Evolutionary conservation across 1,140 invertebrate species (phyloP), one percentile per base, ranked within the genome.

Genomic region (Hestina assimilis): DNA sequence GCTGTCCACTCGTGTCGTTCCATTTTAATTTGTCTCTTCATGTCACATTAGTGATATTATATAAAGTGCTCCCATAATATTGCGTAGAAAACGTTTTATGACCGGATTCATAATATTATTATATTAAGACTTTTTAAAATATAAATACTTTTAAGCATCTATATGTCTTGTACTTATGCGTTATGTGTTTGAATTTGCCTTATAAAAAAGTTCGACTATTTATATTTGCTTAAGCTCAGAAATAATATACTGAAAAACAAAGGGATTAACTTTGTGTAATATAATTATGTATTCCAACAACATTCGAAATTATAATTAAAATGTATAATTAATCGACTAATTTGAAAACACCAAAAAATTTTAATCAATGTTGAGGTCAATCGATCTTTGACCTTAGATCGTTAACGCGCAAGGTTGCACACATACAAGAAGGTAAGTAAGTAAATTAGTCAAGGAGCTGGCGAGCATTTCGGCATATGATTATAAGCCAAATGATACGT

Each of bases 361-460:
- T 14, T 33, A 33, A 12, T 33, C 29, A 33, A 1, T 20, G 6
- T 40, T 15, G 29, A 20, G 8, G 29, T 48, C 12, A 48, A 33
- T 35, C 31, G 31, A 33, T 35, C 29, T 35, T 35, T 17, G 38
- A 52, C 38, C 38, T 52, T 52, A 38, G 24, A 28, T 15, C 38
- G 38, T n/a, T 26, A 41, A 17, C 24, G 23, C 33, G 15, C 17
- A 42, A 52, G 38, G 38, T 29, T 38, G 42, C 21, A 8, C 35
- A 52, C 24, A 42, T 21, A 14, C 40, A 41, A 29, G 46, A 35
- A 47, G 45, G 28, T 48, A 48, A 48, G 46, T 42, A 21, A 42
- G 19, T 42, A 23, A n/a, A n/a, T n/a, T n/a, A n/a, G n/a, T n/a
- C n/a, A n/a, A n/a, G n/a, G n/a, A n/a, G n/a, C n/a, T n/a, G n/a